These are phyloP conservation scores for Anarrhichthys ocellatus DNA, from an alignment of 2,113 vertebrate species.

Conservation along the genomic window DNA sequence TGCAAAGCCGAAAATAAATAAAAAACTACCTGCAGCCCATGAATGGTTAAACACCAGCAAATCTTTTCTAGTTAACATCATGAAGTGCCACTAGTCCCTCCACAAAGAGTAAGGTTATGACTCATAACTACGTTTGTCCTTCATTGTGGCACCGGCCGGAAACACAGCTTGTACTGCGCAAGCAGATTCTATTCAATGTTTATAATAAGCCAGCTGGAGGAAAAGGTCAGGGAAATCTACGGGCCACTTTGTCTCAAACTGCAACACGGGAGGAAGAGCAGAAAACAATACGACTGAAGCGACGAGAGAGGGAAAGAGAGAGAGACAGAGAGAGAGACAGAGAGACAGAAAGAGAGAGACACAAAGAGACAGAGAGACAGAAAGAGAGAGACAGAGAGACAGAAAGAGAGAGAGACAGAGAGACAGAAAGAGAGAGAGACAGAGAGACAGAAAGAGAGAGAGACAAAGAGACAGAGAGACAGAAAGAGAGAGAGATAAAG, in stretches of 20 bases:
- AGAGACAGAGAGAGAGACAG: no score
- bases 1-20: not conserved
- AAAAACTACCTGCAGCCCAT: not conserved
- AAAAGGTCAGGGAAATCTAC: slow-evolving; percentile 49
- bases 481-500: no score
- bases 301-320: not conserved
- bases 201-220: slow-evolving; percentile 39
- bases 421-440: not conserved
- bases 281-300: not conserved
- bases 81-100: slow-evolving; percentile 23
- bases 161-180: slow-evolving; percentile 2
- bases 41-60: slow-evolving; percentile 18
- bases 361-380: no score
- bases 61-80: slow-evolving; percentile 37
- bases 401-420: no score
- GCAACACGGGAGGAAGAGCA: not conserved
- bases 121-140: slow-evolving; percentile 53
- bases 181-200: slow-evolving; percentile 47
- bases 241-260: slow-evolving; percentile 12
- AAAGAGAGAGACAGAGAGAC: no score
- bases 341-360: no score
- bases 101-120: slow-evolving; percentile 43
- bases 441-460: no score
- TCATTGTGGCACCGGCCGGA: slow-evolving; percentile 34
- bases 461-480: no score